Conservation (phyloP, 2,888 invertebrate genomes). For the Gastrophysa polygoni region DNA sequence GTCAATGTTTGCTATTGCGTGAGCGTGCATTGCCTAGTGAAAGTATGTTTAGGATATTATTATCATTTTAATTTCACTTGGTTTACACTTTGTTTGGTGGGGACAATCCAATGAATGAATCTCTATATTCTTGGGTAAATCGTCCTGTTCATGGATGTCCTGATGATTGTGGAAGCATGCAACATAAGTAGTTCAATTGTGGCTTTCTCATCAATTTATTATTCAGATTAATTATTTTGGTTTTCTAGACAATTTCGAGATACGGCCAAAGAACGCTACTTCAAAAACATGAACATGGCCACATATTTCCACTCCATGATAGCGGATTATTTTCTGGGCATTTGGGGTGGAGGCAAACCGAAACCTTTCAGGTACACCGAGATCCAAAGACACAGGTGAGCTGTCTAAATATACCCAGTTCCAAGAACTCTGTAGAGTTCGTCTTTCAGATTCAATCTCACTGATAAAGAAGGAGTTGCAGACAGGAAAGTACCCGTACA, state of each 20-base stretch:
- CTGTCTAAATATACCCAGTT: not conserved
- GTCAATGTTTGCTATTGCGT: too few relatives aligned
- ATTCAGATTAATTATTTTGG: not conserved
- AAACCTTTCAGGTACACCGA: slow-evolving; percentile 98
- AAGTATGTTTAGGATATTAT: too few relatives aligned
- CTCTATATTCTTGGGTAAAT: too few relatives aligned
- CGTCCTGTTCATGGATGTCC: too few relatives aligned
- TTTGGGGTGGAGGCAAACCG: slow-evolving; percentile 93
- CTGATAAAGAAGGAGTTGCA: slow-evolving; percentile 87
- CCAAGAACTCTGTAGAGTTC: not conserved
- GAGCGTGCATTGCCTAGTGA: too few relatives aligned
- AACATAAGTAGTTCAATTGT: too few relatives aligned
- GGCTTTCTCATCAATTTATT: not conserved
- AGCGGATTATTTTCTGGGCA: slow-evolving; percentile 96
- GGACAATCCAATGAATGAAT: too few relatives aligned
- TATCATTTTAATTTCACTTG: too few relatives aligned
- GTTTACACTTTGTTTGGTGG: too few relatives aligned
- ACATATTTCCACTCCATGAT: slow-evolving; percentile 97
- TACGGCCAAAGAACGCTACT: slow-evolving; percentile 92
- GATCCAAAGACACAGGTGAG: slow-evolving; percentile 80
- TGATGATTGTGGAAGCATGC: too few relatives aligned
- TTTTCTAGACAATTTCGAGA: slow-evolving; percentile 89
- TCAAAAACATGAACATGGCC: slow-evolving; percentile 96
- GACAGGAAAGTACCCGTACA: slow-evolving; percentile 95
- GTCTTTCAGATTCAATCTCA: slow-evolving; percentile 68